Base-by-base conservation (phyloP, 2,113 vertebrate species). In the Dinomys branickii region DNA sequence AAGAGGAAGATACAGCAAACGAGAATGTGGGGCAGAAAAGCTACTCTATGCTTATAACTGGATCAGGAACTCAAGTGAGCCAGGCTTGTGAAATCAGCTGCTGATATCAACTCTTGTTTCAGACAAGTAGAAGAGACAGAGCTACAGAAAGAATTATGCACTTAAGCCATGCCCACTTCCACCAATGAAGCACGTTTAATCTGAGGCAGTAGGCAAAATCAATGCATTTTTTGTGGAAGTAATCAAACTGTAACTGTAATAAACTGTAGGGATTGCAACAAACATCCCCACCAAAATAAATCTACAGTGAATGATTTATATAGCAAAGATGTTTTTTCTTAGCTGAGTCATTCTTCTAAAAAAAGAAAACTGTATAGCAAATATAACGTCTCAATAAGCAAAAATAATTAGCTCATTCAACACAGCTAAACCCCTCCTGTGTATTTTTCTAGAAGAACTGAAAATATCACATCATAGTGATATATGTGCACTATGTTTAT, bases 301-400 rank as follows among this genome's bases (percentile, higher is more conserved):
- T 84, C 61, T 41, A 22, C 30, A 35, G 33, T n/a, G 20, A 71
- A 50, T 85, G 8, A 30, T 54, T 80, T 87, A 58, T 83, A 12
- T 30, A 47, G 67, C 30, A 73, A 59, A 80, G 65, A 90, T 44
- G 12, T 54, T 52, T 61, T 83, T 80, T 90, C 58, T 63, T 12
- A 63, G 30, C 61, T 81, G 54, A 90, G 35, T 85, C 78, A 54
- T n/a, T 97, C 94, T 92, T 73, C 84, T 83, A 67, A 38, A 91
- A 75, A 91, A 93, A 82, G 20, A 58, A 88, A 61, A 82, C 4
- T 63, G 50, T 91, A 35, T 17, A 95, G 38, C 14, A 94, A 30
- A 92, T 30, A 86, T 54, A 59, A 58, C 85, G n/a, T 78, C 44
- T 71, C 28, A 83, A 5, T 61, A 35, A 61, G n/a, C 75, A 86